A percentile compares a stretch with the other conserved stretches of the same genome.
Evolutionary conservation across 2,888 invertebrate species (phyloP).

Genomic region (Cheilosia scutellata): DNA sequence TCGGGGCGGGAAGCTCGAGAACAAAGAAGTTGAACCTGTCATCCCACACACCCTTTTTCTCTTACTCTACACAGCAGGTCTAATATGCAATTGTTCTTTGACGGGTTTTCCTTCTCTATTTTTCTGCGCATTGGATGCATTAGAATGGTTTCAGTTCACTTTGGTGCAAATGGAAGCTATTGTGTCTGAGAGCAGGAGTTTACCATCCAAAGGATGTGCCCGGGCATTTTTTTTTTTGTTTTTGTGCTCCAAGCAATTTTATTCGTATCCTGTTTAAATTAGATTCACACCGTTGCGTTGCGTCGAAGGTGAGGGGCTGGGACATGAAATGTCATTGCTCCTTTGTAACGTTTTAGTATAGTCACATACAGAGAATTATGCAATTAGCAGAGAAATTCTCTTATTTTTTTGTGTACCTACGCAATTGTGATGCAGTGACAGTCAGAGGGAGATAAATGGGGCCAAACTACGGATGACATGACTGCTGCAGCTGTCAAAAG

Average conservation of each 20-base stretch:
- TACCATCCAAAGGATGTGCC: constrained; percentile 39
- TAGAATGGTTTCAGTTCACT: constrained; percentile 68
- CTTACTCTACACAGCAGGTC: constrained; percentile 36
- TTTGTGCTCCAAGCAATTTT: constrained; percentile 52
- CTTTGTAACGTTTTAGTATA: constrained; percentile 47
- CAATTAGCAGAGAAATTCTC: constrained; percentile 59
- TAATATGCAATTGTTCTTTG: constrained; percentile 71
- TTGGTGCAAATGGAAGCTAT: constrained; percentile 54
- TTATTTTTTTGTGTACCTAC: background rate
- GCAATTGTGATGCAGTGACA: background rate
- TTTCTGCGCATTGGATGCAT: constrained; percentile 52
- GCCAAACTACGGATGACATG: constrained; percentile 49
- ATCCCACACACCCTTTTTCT: constrained; percentile 56
- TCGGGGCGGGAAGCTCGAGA: constrained; percentile 48
- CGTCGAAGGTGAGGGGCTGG: constrained; percentile 5
- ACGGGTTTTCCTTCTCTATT: constrained; percentile 27
- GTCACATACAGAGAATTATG: constrained; percentile 53
- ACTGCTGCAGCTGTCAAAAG: constrained; percentile 32
- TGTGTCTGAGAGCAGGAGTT: constrained; percentile 67
- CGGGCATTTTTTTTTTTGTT: constrained; percentile 25
- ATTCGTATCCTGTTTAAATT: constrained; percentile 60
- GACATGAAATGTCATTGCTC: constrained; percentile 62
- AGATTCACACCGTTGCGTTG: constrained; percentile 70
- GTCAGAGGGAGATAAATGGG: constrained; percentile 18
- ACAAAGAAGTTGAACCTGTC: constrained; percentile 76